These are phyloP conservation scores for Palaemon carinicauda DNA, from an alignment of 1,140 invertebrate genomes.

Conservation along the genomic window DNA sequence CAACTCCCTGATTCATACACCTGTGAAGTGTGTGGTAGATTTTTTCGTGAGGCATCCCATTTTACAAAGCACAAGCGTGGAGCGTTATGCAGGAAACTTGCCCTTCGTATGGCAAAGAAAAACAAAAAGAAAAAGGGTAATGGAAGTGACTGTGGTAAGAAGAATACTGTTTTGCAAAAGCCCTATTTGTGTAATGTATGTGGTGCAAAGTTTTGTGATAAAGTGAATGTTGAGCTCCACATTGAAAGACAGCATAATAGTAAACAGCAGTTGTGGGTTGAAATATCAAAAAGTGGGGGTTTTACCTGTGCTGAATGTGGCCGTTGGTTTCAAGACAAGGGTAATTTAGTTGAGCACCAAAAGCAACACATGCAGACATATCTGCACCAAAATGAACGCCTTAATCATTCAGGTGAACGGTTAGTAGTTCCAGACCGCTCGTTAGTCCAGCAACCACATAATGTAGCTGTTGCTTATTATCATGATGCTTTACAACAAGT, in stretches of 20 bases:
- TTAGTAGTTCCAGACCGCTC: not conserved
- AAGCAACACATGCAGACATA: conserved; percentile 46
- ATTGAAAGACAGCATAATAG: conserved; percentile 54
- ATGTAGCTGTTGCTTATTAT: conserved; percentile 26
- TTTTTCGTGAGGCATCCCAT: conserved; percentile 52
- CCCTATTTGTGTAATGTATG: conserved; percentile 58
- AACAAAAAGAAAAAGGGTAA: conserved; percentile 38
- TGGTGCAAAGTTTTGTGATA: conserved; percentile 57
- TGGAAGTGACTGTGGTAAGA: conserved; percentile 7
- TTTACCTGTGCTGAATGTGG: conserved; percentile 50
- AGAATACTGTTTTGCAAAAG: conserved; percentile 36
- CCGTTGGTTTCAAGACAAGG: conserved; percentile 45
- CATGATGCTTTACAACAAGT: conserved; percentile 48
- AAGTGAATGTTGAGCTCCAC: conserved; percentile 58
- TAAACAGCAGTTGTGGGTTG: conserved; percentile 48
- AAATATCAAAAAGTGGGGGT: conserved; percentile 40
- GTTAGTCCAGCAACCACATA: conserved; percentile 12
- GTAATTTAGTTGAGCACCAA: conserved; percentile 37
- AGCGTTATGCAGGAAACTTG: conserved; percentile 53
- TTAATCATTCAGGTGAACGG: conserved; percentile 3
- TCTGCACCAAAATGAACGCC: conserved; percentile 13
- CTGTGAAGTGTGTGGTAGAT: conserved; percentile 51
- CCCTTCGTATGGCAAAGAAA: conserved; percentile 54
- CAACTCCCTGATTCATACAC: conserved; percentile 21
- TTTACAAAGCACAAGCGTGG: conserved; percentile 59